Evolutionary conservation across 2,888 invertebrate species (phyloP).

Genomic region (Tetragonisca angustula): DNA sequence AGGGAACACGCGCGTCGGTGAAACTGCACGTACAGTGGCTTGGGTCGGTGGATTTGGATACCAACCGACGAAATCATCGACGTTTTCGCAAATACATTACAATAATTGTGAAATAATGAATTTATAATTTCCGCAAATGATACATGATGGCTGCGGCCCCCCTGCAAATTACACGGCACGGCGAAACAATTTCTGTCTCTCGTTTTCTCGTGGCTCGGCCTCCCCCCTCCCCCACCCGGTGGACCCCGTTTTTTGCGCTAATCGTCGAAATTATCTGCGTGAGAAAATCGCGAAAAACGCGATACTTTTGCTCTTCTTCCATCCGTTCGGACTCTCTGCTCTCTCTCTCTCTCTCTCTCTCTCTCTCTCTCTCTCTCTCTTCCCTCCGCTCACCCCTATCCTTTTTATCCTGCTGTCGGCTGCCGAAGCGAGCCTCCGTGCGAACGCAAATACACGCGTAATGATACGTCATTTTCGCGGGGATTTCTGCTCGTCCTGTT

Average conservation of each 20-base stretch:
- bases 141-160: slow-evolving; percentile 79
- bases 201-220: slow-evolving; percentile 63
- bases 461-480: slow-evolving; percentile 70
- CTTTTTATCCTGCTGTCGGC: slow-evolving; percentile 48
- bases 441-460: slow-evolving; percentile 61
- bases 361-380: slow-evolving; percentile 42
- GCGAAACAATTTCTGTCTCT: slow-evolving; percentile 77
- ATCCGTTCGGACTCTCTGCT: slow-evolving; percentile 33
- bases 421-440: slow-evolving; percentile 56
- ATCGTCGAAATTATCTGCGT: slow-evolving; percentile 78
- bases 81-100: slow-evolving; percentile 81
- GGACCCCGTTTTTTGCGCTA: slow-evolving; percentile 71
- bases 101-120: slow-evolving; percentile 83
- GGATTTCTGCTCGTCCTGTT: slow-evolving; percentile 67
- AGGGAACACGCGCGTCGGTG: neutral
- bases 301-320: slow-evolving; percentile 51
- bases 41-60: neutral
- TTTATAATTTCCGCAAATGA: slow-evolving; percentile 83
- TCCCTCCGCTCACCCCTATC: slow-evolving; percentile 31
- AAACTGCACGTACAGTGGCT: too few relatives aligned
- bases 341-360: slow-evolving; percentile 25
- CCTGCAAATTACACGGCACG: slow-evolving; percentile 80
- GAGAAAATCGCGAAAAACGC: slow-evolving; percentile 78
- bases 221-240: slow-evolving; percentile 28
- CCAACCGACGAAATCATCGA: slow-evolving; percentile 52